Evolutionary conservation across 2,797 vertebrate species (phyloP), one percentile per base, ranked within the genome.

Genomic region (Anguilla obscura): DNA sequence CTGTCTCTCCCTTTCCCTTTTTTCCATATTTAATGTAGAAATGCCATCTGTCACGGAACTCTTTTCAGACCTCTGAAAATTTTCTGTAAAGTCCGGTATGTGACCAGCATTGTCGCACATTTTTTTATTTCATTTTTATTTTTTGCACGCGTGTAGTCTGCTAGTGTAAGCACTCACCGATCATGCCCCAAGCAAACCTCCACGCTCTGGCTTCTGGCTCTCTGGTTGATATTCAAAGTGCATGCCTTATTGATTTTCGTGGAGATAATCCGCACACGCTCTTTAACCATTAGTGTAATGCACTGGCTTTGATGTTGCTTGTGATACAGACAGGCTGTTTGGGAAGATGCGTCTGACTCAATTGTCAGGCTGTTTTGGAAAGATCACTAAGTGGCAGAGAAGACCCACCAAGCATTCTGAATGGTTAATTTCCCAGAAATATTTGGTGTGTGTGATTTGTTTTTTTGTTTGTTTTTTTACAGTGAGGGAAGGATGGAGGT

Each of bases 61-160:
- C 93, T 96, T 94, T 96, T 96, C 94, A 93, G 93, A 89, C 95
- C 95, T 27, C 94, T 95, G 92, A 94, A 91, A 92, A 95, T 95
- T 94, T 96, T 95, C 95, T 95, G 85, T 95, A 96, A 96, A 96
- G 94, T 94, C 95, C 95, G 95, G 95, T 96, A 96, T 93, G 95
- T 96, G 95, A 95, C 91, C 91, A 92, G 93, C 93, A 10, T 24
- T 56, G 92, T 87, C 93, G 95, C 96, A 95, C 95, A 95, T 58
- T 58, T 58, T 58, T 16, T 16, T 56, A 14, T 56, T 56, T 56
- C 2, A 14, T 56, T 56, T 56, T 14, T 58, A 16, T 18, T 33
- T 63, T 66, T 90, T 88, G 95, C 95, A 95, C 94, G 94, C 92
- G 89, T 92, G 92, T 93, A 91, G 92, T 93, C 91, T 58, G 56